Evolutionary conservation across 1,140 invertebrate species (phyloP), one percentile per base, ranked within the genome.

Genomic region (Hylyphantes graminicola): DNA sequence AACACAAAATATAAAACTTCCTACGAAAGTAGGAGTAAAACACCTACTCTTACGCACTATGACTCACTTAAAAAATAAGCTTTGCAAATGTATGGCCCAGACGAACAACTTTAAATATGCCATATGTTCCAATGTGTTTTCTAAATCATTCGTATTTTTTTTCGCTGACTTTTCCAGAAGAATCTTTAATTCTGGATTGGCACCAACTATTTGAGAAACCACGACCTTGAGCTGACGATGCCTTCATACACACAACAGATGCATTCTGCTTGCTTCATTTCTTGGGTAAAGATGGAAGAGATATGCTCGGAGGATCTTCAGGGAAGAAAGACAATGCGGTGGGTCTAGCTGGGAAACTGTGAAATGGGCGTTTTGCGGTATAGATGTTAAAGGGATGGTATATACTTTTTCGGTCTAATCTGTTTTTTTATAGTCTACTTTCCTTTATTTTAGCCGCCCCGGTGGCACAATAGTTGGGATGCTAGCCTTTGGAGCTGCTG

Each of bases 211-310:
- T 70, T 70, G 13, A 53, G 15, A 15, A 17, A 13, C 11, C 15
- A 15, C 21, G 50, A 70, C 68, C n/a, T 70, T 70, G 50, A 15
- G 68, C 9, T 70, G 50, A 70, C 50, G 68, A 70, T 21, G n/a
- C n/a, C 15, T 70, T 51, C 68, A 54, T 53, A 17, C 35, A 9
- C 15, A 13, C 65, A 7, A 48, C 65, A 50, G 59, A 15, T 61
- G 19, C 59, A 63, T 63, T 63, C n/a, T 63, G n/a, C 19, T 63
- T 63, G 59, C 19, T 63, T 19, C 13, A 17, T 63, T 63, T 63
- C 15, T 12, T 12, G 10, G 59, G n/a, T 15, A 63, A 63, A 12
- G 59, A 63, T 63, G n/a, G 59, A 13, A 63, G 8, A 19, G 59
- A 59, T 12, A 17, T 63, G 59, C 19, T 63, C 57, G 57, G 12